A percentile compares a stretch with the other conserved stretches of the same genome.
Evolutionary conservation across 2,113 vertebrate genomes (phyloP).

Genomic region (Quiscalus mexicanus): DNA sequence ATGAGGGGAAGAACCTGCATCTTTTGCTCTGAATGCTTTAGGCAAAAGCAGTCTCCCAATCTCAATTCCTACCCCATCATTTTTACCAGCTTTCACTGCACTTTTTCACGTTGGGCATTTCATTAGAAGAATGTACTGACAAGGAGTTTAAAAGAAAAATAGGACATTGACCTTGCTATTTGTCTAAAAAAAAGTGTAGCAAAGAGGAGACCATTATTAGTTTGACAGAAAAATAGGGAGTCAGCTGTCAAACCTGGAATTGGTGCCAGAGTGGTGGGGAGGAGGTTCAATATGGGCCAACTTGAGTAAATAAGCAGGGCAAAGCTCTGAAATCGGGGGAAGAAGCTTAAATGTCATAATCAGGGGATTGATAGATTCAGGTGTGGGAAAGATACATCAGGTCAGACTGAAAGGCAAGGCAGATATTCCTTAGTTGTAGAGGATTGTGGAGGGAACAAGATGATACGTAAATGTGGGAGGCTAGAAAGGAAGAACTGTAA

Average conservation of each 20-base stretch:
- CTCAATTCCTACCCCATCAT: neutral
- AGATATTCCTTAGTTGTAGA: neutral
- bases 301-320: conserved; percentile 21
- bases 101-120: neutral
- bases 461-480: neutral
- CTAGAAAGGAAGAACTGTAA: neutral
- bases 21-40: neutral
- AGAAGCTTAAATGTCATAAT: conserved; percentile 6
- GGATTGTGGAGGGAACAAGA: neutral
- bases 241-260: conserved; percentile 21
- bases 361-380: neutral
- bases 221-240: conserved; percentile 30
- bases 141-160: conserved; percentile 27
- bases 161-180: neutral
- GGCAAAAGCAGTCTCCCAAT: neutral
- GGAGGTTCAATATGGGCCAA: neutral
- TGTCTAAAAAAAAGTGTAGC: conserved; percentile 7
- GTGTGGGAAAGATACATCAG: neutral
- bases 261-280: neutral
- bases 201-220: neutral
- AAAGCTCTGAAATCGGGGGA: neutral
- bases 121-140: neutral
- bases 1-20: neutral
- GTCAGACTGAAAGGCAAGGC: neutral
- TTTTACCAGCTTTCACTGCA: neutral